Percentiles rank a stretch among this genome's conserved stretches.
These are phyloP conservation scores for Jordanella pulchra DNA, from an alignment of 2,797 vertebrate species.

Conservation along the genomic window DNA sequence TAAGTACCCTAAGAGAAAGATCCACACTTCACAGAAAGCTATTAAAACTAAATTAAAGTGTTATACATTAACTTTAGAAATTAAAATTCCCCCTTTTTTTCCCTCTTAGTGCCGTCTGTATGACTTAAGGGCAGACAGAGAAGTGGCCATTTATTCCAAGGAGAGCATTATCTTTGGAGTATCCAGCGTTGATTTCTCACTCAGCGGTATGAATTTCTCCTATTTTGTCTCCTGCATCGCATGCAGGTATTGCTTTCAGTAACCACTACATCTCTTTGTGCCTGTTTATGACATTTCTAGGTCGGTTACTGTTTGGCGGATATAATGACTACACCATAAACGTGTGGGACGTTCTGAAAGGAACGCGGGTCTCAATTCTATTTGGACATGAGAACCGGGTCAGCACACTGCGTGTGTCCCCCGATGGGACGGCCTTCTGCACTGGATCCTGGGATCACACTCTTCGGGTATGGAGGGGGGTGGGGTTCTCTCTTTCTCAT, in stretches of 20 bases:
- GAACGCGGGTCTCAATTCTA: slow-evolving; percentile 92
- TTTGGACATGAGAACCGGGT: slow-evolving; percentile 98
- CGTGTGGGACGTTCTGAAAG: slow-evolving; percentile 98
- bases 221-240: background rate
- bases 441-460: slow-evolving; percentile 99
- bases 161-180: slow-evolving; percentile 99
- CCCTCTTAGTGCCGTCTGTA: slow-evolving; percentile 90
- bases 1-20: slow-evolving; percentile 71
- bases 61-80: background rate
- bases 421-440: slow-evolving; percentile 94
- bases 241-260: background rate
- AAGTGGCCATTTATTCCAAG: slow-evolving; percentile 98
- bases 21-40: background rate
- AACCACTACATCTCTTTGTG: background rate
- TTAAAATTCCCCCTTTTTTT: slow-evolving; percentile 29
- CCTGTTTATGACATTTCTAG: slow-evolving; percentile 62
- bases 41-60: background rate
- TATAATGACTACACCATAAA: slow-evolving; percentile 99
- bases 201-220: slow-evolving; percentile 85
- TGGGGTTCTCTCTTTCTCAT: background rate
- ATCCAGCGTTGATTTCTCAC: slow-evolving; percentile 99
- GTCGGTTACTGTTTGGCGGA: slow-evolving; percentile 92
- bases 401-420: slow-evolving; percentile 93
- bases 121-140: slow-evolving; percentile 96
- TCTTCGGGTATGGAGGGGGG: slow-evolving; percentile 82